Base-by-base conservation (phyloP, 2,888 invertebrate species). In the Venusia cambrica region DNA sequence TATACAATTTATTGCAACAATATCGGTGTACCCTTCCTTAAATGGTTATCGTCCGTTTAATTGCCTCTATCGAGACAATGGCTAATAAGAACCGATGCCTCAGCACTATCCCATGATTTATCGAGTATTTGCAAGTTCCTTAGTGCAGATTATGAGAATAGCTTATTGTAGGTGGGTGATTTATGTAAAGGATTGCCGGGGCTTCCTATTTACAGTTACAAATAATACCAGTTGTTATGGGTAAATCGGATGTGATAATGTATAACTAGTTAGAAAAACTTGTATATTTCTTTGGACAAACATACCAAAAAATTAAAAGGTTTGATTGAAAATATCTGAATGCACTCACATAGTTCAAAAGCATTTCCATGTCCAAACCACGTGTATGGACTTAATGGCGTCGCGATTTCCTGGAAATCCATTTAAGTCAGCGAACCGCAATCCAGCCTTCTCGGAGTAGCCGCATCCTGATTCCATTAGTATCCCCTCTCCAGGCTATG, bases 11-110 rank as follows among this genome's bases (percentile, higher is more conserved):
- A 85, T 83, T 75, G 64, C 74, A 77, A 80, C 80, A 81, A 84
- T 85, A 85, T 79, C 64, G 55, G 62, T 65, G 59, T 73, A 69
- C 65, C 72, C 65, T 57, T 64, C 57, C 70, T 65, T 65, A 80
- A 78, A 83, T 69, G 72, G 83, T 83, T 83, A 84, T 85, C 78
- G 71, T 51, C 56, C 50, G 70, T 80, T 80, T 85, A 84, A 84
- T 85, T 84, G 83, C 85, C 70, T 60, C 69, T 62, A 73, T 67
- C 62, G 65, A 79, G 79, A 84, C 84, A 80, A 84, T 83, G 73
- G 79, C 74, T 84, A 79, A 78, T 85, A 87, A 87, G 85, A 85
- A 84, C 73, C 73, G 71, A 62, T 65, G 67, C 60, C 70, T 74
- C 71, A 74, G 65, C 73, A 75, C 73, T 73, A 74, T 73, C 62